Evolutionary conservation across 2,113 vertebrate species (phyloP), one percentile per base, ranked within the genome.

Genomic region (Thamnophis sirtalis): DNA sequence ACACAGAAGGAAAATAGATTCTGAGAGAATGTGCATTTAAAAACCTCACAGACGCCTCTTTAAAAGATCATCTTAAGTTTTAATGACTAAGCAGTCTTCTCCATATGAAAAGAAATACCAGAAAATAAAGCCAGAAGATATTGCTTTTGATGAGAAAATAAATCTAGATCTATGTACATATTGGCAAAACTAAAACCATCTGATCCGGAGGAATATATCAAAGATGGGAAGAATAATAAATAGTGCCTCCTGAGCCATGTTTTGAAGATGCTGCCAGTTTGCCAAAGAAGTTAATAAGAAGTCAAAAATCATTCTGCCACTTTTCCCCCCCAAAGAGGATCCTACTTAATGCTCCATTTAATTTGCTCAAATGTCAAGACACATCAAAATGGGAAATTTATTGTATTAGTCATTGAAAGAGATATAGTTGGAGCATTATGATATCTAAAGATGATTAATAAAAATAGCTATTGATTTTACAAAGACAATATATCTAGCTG

Each of bases 301-400:
- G 95, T 97, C 96, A 96, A 95, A 97, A 97, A 96, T 90, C 93
- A 96, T 96, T 95, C 94, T 97, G 94, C 95, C 95, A 95, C 96
- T 92, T 97, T 95, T 93, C 94, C 96, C 94, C 96, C 96, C 96
- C 96, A 93, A 96, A 96, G 94, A 97, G 94, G 95, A 97, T 97
- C 95, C 96, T 95, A 97, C 96, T 97, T 97, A 97, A 97, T 97
- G 96, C 95, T 97, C 95, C 96, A 97, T 97, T 97, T 97, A 97
- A 97, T 97, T 97, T 97, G 91, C 94, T 97, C 95, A 98, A 97
- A 97, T 97, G 97, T 97, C 97, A 97, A 96, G 94, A 95, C 97
- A 97, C 95, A 98, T 97, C 96, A 97, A 97, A 97, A 96, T 94
- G 93, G 92, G 95, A 95, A 97, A 97, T 96, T 95, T 96, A 97